Conservation (phyloP, 2,113 vertebrate genomes). For the Ibidorhyncha struthersii region DNA sequence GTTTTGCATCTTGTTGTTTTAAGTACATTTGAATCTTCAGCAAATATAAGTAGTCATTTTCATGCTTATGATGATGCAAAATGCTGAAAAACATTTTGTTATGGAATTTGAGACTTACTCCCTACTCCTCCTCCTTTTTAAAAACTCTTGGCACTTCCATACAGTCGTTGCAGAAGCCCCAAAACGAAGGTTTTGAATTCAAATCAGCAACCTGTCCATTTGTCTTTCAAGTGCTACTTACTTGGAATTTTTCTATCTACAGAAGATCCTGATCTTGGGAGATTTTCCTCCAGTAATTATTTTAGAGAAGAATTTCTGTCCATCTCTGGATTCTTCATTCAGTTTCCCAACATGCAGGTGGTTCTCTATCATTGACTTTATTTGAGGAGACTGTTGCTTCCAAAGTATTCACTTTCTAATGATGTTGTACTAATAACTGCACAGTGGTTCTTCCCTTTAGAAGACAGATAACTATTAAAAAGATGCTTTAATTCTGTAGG, state of each 20-base stretch:
- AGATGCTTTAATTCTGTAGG: not conserved
- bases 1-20: not conserved
- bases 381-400: slow-evolving; percentile 5
- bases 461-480: not conserved
- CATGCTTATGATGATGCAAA: not conserved
- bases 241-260: not conserved
- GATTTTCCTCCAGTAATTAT: not conserved
- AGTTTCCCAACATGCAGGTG: not conserved
- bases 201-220: not conserved
- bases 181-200: not conserved
- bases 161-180: not conserved
- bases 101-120: not conserved
- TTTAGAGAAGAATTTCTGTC: slow-evolving; percentile 18
- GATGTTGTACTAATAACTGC: not conserved
- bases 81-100: not conserved
- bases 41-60: not conserved
- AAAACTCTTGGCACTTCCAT: not conserved
- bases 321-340: not conserved
- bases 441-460: not conserved
- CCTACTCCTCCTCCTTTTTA: not conserved
- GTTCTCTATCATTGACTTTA: not conserved
- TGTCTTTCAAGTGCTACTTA: not conserved
- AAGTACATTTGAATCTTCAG: not conserved
- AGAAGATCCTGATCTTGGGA: not conserved
- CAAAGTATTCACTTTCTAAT: not conserved